Base-by-base conservation (phyloP, 2,113 vertebrate genomes). In the Amblyopsis rosae region DNA sequence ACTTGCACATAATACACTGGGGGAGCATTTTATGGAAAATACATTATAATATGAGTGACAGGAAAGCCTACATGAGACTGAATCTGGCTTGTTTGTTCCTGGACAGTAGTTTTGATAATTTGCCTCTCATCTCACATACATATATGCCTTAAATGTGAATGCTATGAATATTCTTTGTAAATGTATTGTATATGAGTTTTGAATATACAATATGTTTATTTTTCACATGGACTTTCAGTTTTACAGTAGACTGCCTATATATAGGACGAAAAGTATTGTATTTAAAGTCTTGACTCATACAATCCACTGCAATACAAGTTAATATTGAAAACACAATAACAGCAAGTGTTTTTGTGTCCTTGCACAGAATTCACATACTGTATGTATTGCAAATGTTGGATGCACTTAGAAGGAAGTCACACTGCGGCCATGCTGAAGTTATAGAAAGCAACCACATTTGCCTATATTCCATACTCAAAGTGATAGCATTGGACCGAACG, bases 401-500 rank as follows among this genome's bases (percentile, higher is more conserved):
- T 32, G 65, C 49, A 57, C 32, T 62, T 49, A 70, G 50, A 16
- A 60, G 55, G n/a, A 53, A 66, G 69, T 72, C 54, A 55, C 48
- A 61, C 55, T 73, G 56, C 19, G 19, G 55, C 16, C 62, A 50
- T 65, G 9, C 16, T 9, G 26, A 26, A 26, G 49, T 61, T 50
- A 53, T 69, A n/a, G 63, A 64, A 72, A 41, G 17, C 45, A 81
- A 55, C 57, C 9, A 58, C 1, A 88, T 86, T 62, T 79, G 54
- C 68, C 81, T 85, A 69, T 76, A 78, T 79, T 63, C 49, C 9
- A 10, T 65, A 72, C 73, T 73, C 68, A 71, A 75, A 77, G 75
- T 84, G 77, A 84, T 78, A 80, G 74, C 48, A 12, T 63, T 62
- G 53, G 53, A 68, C 74, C 17, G 65, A 74, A 84, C 66, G 77